Evolutionary conservation across 2,113 vertebrate species (phyloP).

Genomic region (Edolisoma coerulescens): DNA sequence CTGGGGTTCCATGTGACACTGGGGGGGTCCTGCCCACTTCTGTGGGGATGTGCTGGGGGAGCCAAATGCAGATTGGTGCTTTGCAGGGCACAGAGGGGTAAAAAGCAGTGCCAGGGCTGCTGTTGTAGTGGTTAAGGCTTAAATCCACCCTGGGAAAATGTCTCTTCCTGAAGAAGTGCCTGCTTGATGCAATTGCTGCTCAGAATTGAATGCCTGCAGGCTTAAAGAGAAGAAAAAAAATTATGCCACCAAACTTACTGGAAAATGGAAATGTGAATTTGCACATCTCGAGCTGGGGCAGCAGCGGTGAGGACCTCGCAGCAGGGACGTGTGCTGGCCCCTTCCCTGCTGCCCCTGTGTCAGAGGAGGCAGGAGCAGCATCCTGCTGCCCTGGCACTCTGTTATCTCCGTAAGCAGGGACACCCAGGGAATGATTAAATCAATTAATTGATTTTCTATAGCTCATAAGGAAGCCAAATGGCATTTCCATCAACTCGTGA

Average conservation of each 20-base stretch:
- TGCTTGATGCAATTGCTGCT: not conserved
- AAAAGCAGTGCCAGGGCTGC: not conserved
- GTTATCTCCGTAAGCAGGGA: not conserved
- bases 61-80: not conserved
- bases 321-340: not conserved
- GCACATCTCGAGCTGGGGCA: not conserved
- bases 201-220: not conserved
- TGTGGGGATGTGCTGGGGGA: not conserved
- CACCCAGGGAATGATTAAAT: conserved; percentile 42
- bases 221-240: not conserved
- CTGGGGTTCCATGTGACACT: rapidly evolving
- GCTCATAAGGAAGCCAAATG: conserved; percentile 46
- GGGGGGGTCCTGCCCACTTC: not conserved
- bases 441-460: conserved; percentile 66
- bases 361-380: not conserved
- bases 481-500: conserved; percentile 26
- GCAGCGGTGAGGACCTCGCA: not conserved
- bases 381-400: not conserved
- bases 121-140: not conserved
- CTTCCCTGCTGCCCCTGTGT: not conserved
- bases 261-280: not conserved
- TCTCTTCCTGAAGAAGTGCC: not conserved
- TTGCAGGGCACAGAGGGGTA: not conserved
- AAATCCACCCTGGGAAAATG: not conserved
- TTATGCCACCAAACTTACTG: not conserved